A percentile compares a stretch with the other conserved stretches of the same genome.
Evolutionary conservation across 2,113 vertebrate species (phyloP).

Genomic region (Marmota flaviventris): DNA sequence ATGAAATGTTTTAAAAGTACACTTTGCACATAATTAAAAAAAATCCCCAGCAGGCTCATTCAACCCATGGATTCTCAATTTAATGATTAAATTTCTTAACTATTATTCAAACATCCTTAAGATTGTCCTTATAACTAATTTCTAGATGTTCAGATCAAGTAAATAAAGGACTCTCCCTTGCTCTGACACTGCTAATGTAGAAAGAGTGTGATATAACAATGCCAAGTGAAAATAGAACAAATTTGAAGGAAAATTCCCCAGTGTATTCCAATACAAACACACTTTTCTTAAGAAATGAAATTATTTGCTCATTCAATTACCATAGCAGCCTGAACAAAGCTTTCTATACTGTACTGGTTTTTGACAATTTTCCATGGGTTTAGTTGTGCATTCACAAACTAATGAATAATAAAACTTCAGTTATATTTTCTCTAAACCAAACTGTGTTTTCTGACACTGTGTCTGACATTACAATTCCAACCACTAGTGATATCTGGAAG

Average conservation of each 20-base stretch:
- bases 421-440: background rate
- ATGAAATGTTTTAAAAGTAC: background rate
- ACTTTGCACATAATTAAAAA: background rate
- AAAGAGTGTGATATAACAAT: background rate
- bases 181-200: background rate
- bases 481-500: background rate
- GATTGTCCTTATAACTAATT: background rate
- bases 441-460: background rate
- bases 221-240: background rate
- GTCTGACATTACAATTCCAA: background rate
- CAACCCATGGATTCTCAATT: background rate
- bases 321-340: background rate
- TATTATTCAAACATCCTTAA: background rate
- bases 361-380: background rate
- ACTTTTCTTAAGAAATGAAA: background rate
- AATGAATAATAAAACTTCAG: background rate
- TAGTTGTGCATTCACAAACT: background rate
- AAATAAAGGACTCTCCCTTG: background rate
- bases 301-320: background rate
- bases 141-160: background rate
- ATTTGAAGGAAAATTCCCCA: background rate
- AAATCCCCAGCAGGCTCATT: background rate
- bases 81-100: conserved; percentile 1
- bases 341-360: background rate
- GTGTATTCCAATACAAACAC: background rate